A percentile compares a stretch with the other conserved stretches of the same genome.
These are phyloP conservation scores for Diloba caeruleocephala DNA, from an alignment of 2,888 invertebrate species.

Conservation along the genomic window DNA sequence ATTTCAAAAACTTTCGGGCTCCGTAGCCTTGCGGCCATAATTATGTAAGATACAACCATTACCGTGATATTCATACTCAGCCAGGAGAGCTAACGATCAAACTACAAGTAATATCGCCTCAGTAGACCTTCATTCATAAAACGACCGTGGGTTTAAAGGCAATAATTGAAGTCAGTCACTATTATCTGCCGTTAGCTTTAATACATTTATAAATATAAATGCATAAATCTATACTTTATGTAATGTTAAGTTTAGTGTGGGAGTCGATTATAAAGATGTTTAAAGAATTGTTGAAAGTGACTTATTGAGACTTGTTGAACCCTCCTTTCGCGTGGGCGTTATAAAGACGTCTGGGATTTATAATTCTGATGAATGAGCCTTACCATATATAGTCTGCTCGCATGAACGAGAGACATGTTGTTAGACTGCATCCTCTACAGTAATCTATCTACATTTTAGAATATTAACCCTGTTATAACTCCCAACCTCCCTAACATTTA, in stretches of 20 bases:
- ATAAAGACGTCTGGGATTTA: not conserved
- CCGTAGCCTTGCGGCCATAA: conserved; percentile 3
- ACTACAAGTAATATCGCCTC: conserved; percentile 25
- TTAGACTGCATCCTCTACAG: too few species aligned
- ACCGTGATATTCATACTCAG: conserved; percentile 22
- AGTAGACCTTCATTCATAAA: conserved; percentile 45
- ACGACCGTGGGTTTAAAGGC: conserved; percentile 30
- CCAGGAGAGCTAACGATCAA: conserved; percentile 28
- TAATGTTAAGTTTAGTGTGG: conserved; percentile 12
- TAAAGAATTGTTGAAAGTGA: conserved; percentile 27
- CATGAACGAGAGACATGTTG: too few species aligned
- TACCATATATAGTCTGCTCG: conserved; percentile 1
- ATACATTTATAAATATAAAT: conserved; percentile 38
- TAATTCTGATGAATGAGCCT: not conserved
- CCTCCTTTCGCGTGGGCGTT: conserved; percentile 13
- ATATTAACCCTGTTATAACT: too few species aligned
- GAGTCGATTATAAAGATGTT: conserved; percentile 27
- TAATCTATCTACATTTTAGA: too few species aligned
- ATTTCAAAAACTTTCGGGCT: too few species aligned
- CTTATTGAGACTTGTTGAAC: conserved; percentile 26
- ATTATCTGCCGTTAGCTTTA: conserved; percentile 41
- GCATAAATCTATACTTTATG: conserved; percentile 23
- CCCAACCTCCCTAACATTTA: too few species aligned
- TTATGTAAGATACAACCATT: conserved; percentile 35
- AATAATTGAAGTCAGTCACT: conserved; percentile 36